These are phyloP conservation scores for Philypnodon macrostomus DNA, from an alignment of 2,797 vertebrate genomes.

Conservation along the genomic window DNA sequence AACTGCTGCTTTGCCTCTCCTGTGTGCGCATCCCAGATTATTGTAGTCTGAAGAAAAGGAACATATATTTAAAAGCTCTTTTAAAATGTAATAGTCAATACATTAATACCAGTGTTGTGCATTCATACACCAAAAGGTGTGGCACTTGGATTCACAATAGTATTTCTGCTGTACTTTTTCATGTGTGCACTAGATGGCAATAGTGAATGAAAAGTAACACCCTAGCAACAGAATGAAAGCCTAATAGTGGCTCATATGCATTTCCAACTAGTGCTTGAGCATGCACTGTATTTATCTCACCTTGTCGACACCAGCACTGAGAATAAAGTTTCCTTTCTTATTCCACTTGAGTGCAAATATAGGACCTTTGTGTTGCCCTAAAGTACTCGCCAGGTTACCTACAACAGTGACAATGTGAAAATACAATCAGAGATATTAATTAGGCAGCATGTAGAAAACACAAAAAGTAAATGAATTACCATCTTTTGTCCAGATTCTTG, in stretches of 20 bases:
- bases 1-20: slow-evolving; percentile 99
- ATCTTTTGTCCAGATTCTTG: slow-evolving; percentile 99
- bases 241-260: too few species aligned
- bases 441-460: too few species aligned
- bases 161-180: slow-evolving; percentile 2
- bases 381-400: slow-evolving; percentile 98
- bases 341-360: slow-evolving; percentile 99
- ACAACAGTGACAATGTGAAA: slow-evolving; percentile 40
- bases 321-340: slow-evolving; percentile 99
- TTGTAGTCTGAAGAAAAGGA: slow-evolving; percentile 85
- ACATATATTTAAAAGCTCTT: too few species aligned
- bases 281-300: too few species aligned
- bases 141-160: too few species aligned
- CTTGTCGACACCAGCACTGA: slow-evolving; percentile 99
- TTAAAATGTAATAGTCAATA: too few species aligned
- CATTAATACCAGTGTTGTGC: too few species aligned
- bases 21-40: slow-evolving; percentile 99
- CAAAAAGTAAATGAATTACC: too few species aligned
- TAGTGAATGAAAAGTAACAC: too few species aligned
- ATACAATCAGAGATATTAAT: too few species aligned
- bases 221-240: too few species aligned
- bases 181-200: slow-evolving; percentile 47
- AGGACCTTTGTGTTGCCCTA: slow-evolving; percentile 99
- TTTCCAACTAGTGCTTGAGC: too few species aligned
- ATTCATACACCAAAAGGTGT: neutral